Conservation (phyloP, 2,113 vertebrate species). For the Sterrhoptilus dennistouni region DNA sequence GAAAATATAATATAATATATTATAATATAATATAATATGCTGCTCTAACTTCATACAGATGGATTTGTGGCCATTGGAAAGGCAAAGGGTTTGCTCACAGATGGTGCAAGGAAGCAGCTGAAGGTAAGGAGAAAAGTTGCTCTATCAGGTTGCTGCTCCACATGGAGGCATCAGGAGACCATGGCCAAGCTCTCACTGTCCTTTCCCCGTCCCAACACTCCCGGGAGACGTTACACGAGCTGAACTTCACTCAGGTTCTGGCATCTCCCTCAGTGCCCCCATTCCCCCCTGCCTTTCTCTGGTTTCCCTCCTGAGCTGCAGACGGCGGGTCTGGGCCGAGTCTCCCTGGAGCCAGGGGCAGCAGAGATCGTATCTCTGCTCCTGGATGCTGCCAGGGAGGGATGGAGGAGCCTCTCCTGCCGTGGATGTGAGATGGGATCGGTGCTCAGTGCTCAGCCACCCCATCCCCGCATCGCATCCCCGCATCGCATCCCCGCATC, state of each 20-base stretch:
- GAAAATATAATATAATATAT: not conserved
- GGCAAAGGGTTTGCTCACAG: not conserved
- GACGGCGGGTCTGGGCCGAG: not conserved
- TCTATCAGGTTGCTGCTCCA: not conserved
- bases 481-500: not conserved
- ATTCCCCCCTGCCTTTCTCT: not conserved
- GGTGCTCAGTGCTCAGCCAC: rapidly evolving
- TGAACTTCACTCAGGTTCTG: not conserved
- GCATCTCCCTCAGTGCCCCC: not conserved
- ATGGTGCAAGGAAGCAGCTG: not conserved
- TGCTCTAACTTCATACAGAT: not conserved
- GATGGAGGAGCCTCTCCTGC: not conserved
- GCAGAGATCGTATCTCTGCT: not conserved
- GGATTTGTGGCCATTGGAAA: not conserved
- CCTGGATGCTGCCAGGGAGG: not conserved
- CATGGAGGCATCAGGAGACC: not conserved
- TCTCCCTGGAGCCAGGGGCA: not conserved
- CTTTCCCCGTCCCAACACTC: not conserved
- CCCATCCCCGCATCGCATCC: not conserved
- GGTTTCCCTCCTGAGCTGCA: not conserved
- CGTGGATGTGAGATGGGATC: rapidly evolving
- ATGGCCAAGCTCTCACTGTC: not conserved
- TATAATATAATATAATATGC: not conserved
- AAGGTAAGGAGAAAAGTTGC: not conserved
- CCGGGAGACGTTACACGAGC: not conserved